These are phyloP conservation scores for Nixonia krombeini DNA, from an alignment of 1,140 invertebrate species.

Conservation along the genomic window DNA sequence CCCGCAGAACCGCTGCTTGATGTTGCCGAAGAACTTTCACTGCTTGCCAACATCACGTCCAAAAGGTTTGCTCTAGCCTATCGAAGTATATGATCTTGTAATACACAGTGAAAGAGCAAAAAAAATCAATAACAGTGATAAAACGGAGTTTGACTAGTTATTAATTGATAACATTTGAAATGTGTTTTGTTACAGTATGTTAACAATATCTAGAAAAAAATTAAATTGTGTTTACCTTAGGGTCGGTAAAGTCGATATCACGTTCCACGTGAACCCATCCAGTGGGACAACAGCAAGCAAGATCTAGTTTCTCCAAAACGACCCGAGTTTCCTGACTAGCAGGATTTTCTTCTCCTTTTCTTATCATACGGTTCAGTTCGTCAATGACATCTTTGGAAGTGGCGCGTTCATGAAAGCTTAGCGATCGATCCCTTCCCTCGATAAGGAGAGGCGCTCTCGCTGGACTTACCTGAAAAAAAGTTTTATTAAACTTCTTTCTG, in stretches of 20 bases:
- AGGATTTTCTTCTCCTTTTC: slow-evolving; percentile 71
- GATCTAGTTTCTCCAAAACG: slow-evolving; percentile 71
- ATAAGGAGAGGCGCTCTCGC: slow-evolving; percentile 56
- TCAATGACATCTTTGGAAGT: slow-evolving; percentile 84
- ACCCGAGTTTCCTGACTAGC: slow-evolving; percentile 50
- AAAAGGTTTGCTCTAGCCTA: slow-evolving; percentile 81
- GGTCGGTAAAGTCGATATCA: slow-evolving; percentile 83
- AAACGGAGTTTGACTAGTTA: slow-evolving; percentile 8
- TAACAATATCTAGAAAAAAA: background rate
- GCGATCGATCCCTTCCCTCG: slow-evolving; percentile 61
- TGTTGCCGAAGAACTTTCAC: slow-evolving; percentile 77
- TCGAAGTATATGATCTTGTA: slow-evolving; percentile 14
- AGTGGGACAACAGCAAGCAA: slow-evolving; percentile 79
- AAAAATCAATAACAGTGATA: slow-evolving; percentile 4
- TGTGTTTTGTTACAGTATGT: background rate
- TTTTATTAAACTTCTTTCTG: slow-evolving; percentile 3
- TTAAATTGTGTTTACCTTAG: slow-evolving; percentile 75
- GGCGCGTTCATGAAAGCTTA: slow-evolving; percentile 80
- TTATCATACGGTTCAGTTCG: slow-evolving; percentile 81
- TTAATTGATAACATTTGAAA: background rate
- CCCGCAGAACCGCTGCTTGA: slow-evolving; percentile 77
- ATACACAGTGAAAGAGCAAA: no score
- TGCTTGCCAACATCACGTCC: slow-evolving; percentile 83
- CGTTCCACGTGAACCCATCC: slow-evolving; percentile 85
- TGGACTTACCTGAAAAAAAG: slow-evolving; percentile 55